phyloP scores from a whole-genome alignment of 1,140 invertebrate species.

The Heliconius himera region DNA sequence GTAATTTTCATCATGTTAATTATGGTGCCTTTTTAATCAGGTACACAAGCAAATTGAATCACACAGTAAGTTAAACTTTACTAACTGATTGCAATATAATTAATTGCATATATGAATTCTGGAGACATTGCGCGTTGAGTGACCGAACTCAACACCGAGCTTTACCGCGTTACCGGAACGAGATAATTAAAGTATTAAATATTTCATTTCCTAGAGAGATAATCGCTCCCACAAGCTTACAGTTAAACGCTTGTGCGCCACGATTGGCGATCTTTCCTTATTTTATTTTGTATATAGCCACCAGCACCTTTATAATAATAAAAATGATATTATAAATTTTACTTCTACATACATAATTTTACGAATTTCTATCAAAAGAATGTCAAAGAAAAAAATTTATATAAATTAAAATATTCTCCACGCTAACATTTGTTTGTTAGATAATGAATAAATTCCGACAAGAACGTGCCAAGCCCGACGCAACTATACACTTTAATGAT shows the following conservation, averaged over 20 bases:
- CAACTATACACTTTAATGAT: slow-evolving; percentile 47
- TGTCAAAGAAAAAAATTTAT: neutral
- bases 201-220: too few relatives aligned
- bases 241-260: too few relatives aligned
- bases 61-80: neutral
- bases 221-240: too few relatives aligned
- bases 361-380: slow-evolving; percentile 31
- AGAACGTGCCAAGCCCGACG: slow-evolving; percentile 19
- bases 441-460: slow-evolving; percentile 26
- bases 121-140: too few relatives aligned
- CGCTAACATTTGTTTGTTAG: slow-evolving; percentile 4
- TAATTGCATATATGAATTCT: too few relatives aligned
- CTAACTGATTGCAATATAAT: slow-evolving; percentile 13
- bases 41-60: neutral
- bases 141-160: too few relatives aligned
- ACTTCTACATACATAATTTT: slow-evolving; percentile 11
- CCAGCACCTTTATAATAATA: too few relatives aligned
- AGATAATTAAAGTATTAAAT: too few relatives aligned
- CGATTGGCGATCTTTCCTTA: too few relatives aligned
- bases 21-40: neutral
- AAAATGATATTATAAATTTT: too few relatives aligned
- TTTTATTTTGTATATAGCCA: too few relatives aligned
- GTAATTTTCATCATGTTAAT: neutral
- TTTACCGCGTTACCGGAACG: too few relatives aligned
- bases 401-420: neutral